Conservation (phyloP, 2,113 vertebrate genomes). For the Microtus montanus region DNA sequence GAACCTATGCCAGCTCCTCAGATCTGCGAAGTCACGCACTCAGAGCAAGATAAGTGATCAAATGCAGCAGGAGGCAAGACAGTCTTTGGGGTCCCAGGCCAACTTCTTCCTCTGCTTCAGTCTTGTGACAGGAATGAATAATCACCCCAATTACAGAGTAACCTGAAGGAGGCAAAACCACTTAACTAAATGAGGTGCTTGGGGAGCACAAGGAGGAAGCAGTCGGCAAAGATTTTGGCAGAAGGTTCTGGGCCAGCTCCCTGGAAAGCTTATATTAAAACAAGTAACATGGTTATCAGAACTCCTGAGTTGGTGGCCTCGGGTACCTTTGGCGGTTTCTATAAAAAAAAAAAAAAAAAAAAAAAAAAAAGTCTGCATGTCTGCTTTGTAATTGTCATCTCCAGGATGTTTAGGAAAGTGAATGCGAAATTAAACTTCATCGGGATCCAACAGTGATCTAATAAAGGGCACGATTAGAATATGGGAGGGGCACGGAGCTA, state of each 20-base stretch:
- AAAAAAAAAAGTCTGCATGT: not conserved
- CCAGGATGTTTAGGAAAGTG: slow-evolving; percentile 44
- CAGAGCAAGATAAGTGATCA: not conserved
- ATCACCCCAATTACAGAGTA: slow-evolving; percentile 76
- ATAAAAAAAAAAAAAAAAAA: not conserved
- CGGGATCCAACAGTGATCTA: slow-evolving; percentile 59
- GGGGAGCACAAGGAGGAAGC: slow-evolving; percentile 42
- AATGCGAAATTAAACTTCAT: slow-evolving; percentile 61
- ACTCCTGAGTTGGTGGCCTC: slow-evolving; percentile 31
- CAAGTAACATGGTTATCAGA: slow-evolving; percentile 57
- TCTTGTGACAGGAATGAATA: slow-evolving; percentile 68
- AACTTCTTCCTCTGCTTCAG: slow-evolving; percentile 39
- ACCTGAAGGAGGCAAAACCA: slow-evolving; percentile 67
- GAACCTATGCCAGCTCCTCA: not conserved
- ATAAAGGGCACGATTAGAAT: slow-evolving; percentile 64
- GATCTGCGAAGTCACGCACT: not conserved
- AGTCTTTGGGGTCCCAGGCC: slow-evolving; percentile 16
- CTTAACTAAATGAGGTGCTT: slow-evolving; percentile 73
- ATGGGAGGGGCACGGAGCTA: not conserved
- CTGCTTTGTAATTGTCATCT: slow-evolving; percentile 49
- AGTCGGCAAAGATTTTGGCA: slow-evolving; percentile 62
- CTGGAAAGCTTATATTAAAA: slow-evolving; percentile 62
- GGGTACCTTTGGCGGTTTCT: slow-evolving; percentile 42
- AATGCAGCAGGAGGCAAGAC: not conserved
- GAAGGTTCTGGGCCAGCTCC: slow-evolving; percentile 64